Evolutionary conservation across 2,113 vertebrate genomes (phyloP), one percentile per base, ranked within the genome.

Genomic region (Castor canadensis): DNA sequence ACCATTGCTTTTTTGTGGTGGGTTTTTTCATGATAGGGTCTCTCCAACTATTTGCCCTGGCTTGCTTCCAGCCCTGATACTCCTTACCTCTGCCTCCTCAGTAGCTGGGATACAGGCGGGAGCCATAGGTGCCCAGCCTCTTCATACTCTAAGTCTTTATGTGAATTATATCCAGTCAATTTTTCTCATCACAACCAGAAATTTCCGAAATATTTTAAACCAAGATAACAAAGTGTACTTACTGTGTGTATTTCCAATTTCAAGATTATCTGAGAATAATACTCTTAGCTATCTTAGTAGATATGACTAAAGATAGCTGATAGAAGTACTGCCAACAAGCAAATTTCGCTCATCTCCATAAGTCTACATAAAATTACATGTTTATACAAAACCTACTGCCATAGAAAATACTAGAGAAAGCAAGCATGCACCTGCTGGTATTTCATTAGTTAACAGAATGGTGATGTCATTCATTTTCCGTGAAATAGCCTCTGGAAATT

Each of bases 401-500:
- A 67, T 38, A 38, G 38, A 95, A 96, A 92, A 86, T 56, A 52
- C 38, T 75, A 75, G 45, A 91, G 91, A 89, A 71, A 52, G 20
- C 71, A 94, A 66, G 56, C 76, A 56, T 8, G 26, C 22, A 69
- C 12, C 66, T 1, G 5, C 35, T 83, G 52, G 62, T 54, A 60
- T 82, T 86, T 67, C 87, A 28, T 47, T 79, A 67, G 35, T 76
- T 64, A 79, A 58, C 45, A 83, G 47, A 82, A 26, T 87, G 89
- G 86, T 82, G 86, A 87, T 38, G 40, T 91, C 80, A 80, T 89
- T 45, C 9, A 20, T 60, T 20, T 67, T 32, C 76, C 1, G 40
- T 60, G 52, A 84, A 87, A 80, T 26, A 30, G 45, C 58, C 85
- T 64, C 38, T 49, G 93, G 94, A 97, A 97, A 95, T 92, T 87